These are phyloP conservation scores for Nansenia antarctica DNA, from an alignment of 2,113 vertebrate genomes.

Conservation along the genomic window DNA sequence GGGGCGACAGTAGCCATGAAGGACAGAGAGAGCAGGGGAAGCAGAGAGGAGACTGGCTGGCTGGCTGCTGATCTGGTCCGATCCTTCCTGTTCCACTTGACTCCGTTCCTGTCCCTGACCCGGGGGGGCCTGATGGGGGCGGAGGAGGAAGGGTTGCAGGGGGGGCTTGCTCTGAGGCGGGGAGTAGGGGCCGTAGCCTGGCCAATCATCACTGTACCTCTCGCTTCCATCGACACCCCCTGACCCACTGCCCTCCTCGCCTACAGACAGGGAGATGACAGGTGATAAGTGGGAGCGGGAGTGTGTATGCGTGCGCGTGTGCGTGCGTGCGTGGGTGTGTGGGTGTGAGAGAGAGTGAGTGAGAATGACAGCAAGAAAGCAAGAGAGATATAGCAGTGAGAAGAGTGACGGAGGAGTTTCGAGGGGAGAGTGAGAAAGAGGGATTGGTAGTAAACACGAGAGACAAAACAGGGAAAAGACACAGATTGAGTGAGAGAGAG, in stretches of 20 bases:
- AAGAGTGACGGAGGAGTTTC: too few species aligned
- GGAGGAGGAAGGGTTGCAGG: constrained; percentile 47
- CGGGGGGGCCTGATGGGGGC: constrained; percentile 65
- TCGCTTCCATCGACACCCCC: constrained; percentile 76
- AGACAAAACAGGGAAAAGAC: not conserved
- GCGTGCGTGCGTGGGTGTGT: too few species aligned
- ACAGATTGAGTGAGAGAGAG: too few species aligned
- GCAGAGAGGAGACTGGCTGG: constrained; percentile 25
- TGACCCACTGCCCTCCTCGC: constrained; percentile 84
- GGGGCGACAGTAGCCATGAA: constrained; percentile 40
- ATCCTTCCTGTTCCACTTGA: constrained; percentile 68
- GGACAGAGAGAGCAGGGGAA: constrained; percentile 47
- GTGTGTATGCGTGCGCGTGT: too few species aligned
- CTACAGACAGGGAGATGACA: constrained; percentile 61
- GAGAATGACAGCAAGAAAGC: not conserved
- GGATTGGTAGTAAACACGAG: not conserved
- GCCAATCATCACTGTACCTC: constrained; percentile 83
- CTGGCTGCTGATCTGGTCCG: constrained; percentile 47
- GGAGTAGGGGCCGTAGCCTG: constrained; percentile 66
- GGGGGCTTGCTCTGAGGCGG: constrained; percentile 62
- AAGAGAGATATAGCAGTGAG: too few species aligned
- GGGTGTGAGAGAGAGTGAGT: too few species aligned
- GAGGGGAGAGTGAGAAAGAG: not conserved
- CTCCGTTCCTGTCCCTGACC: constrained; percentile 59
- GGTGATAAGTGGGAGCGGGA: too few species aligned